Percentiles rank a stretch among this genome's conserved stretches.
phyloP scores from a whole-genome alignment of 92 coral and sea anemone species.

The Siderastrea radians region DNA sequence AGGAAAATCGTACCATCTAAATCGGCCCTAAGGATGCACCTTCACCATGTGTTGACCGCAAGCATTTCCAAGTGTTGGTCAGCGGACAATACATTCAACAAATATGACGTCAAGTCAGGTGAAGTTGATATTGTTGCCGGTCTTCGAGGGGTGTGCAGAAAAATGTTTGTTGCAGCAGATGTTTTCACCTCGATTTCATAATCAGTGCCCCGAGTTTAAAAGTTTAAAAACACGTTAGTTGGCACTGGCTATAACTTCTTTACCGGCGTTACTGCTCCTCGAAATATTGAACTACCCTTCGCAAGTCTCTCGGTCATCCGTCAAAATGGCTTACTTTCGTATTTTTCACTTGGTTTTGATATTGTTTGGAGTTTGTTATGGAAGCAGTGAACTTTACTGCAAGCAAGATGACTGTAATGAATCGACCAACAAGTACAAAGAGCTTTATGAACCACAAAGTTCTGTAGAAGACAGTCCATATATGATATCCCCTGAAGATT shows the following conservation, averaged over 20 bases:
- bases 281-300: background rate
- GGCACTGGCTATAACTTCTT: background rate
- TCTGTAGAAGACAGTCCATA: conserved; percentile 29
- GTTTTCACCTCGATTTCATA: conserved; percentile 15
- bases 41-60: background rate
- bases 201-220: background rate
- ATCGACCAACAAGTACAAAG: background rate
- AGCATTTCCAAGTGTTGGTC: background rate
- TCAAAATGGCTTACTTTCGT: background rate
- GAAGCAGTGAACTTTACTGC: background rate
- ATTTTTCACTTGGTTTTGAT: background rate
- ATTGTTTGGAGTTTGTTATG: background rate
- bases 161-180: background rate
- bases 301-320: background rate
- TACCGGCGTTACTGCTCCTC: background rate
- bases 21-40: background rate
- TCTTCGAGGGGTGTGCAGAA: background rate
- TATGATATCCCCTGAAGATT: conserved; percentile 71
- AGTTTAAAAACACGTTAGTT: background rate
- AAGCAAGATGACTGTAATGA: background rate
- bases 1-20: no score
- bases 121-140: background rate
- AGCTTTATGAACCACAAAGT: background rate
- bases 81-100: background rate
- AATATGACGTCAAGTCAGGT: background rate